Evolutionary conservation across 1,140 invertebrate genomes (phyloP).

Genomic region (Nixonia krombeini): DNA sequence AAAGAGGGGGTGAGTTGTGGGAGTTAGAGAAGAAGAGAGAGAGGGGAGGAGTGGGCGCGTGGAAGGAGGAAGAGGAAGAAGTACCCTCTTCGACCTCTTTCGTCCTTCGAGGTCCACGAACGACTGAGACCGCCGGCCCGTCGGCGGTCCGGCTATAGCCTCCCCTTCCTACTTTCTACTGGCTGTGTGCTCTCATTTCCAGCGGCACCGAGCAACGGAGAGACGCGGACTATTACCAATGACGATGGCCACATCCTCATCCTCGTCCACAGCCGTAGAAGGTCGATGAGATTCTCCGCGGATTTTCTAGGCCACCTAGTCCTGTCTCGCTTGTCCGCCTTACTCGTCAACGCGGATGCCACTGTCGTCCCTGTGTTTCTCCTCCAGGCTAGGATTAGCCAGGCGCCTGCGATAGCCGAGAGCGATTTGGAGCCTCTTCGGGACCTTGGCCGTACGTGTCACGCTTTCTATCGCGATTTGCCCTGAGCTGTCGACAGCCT

Average conservation of each 20-base stretch:
- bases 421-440: too few species aligned
- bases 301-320: conserved; percentile 62
- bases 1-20: conserved; percentile 21
- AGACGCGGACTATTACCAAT: conserved; percentile 57
- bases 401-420: too few species aligned
- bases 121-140: conserved; percentile 66
- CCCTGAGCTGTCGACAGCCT: too few species aligned
- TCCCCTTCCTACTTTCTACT: conserved; percentile 70
- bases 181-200: conserved; percentile 67
- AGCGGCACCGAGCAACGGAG: conserved; percentile 51
- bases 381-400: too few species aligned
- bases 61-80: conserved; percentile 59
- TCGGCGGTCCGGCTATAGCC: conserved; percentile 67
- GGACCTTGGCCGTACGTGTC: too few species aligned
- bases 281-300: conserved; percentile 29
- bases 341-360: conserved; percentile 8
- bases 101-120: conserved; percentile 72
- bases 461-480: too few species aligned
- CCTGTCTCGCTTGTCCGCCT: conserved; percentile 20
- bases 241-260: conserved; percentile 37
- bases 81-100: conserved; percentile 70
- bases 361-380: too few species aligned
- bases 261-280: conserved; percentile 28
- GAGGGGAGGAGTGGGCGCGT: conserved; percentile 17
- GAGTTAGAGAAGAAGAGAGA: conserved; percentile 17